Conservation (phyloP, 1,140 invertebrate species). For the Leptinotarsa defecta region DNA sequence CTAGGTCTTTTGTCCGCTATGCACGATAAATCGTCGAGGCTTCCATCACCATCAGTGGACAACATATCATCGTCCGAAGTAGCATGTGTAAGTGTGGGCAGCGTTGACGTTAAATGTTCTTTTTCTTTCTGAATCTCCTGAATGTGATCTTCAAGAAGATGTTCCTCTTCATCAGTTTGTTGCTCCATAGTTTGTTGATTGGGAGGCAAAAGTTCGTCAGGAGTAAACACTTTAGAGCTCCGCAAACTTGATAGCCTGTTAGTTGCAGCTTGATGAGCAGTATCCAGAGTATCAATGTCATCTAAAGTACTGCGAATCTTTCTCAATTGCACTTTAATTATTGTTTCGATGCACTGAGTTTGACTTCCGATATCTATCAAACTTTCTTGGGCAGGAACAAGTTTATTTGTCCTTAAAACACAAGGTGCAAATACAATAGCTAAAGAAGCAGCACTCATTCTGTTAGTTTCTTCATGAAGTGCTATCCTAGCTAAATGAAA, state of each 20-base stretch:
- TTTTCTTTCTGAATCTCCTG: slow-evolving; percentile 81
- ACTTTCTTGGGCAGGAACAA: slow-evolving; percentile 87
- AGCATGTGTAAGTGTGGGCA: slow-evolving; percentile 76
- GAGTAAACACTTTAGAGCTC: slow-evolving; percentile 73
- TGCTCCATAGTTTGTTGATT: slow-evolving; percentile 52
- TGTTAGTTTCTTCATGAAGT: slow-evolving; percentile 83
- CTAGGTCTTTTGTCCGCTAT: slow-evolving; percentile 43
- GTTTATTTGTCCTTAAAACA: slow-evolving; percentile 83
- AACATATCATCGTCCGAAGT: slow-evolving; percentile 85
- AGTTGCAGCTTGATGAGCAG: slow-evolving; percentile 76
- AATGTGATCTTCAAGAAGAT: slow-evolving; percentile 72
- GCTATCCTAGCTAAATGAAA: slow-evolving; percentile 92
- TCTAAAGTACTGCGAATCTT: slow-evolving; percentile 79
- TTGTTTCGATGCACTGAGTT: slow-evolving; percentile 85
- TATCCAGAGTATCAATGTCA: slow-evolving; percentile 88
- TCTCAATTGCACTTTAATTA: slow-evolving; percentile 69
- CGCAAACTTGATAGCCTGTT: slow-evolving; percentile 74
- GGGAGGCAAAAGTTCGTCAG: slow-evolving; percentile 63
- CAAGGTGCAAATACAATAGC: slow-evolving; percentile 96
- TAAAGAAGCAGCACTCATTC: slow-evolving; percentile 89
- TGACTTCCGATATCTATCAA: slow-evolving; percentile 79
- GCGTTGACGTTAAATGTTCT: slow-evolving; percentile 75
- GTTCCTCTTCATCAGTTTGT: slow-evolving; percentile 67
- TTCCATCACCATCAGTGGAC: slow-evolving; percentile 71
- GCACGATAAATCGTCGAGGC: slow-evolving; percentile 65